A percentile compares a stretch with the other conserved stretches of the same genome.
Evolutionary conservation across 2,888 invertebrate genomes (phyloP).

Genomic region (Cephus spinipes): DNA sequence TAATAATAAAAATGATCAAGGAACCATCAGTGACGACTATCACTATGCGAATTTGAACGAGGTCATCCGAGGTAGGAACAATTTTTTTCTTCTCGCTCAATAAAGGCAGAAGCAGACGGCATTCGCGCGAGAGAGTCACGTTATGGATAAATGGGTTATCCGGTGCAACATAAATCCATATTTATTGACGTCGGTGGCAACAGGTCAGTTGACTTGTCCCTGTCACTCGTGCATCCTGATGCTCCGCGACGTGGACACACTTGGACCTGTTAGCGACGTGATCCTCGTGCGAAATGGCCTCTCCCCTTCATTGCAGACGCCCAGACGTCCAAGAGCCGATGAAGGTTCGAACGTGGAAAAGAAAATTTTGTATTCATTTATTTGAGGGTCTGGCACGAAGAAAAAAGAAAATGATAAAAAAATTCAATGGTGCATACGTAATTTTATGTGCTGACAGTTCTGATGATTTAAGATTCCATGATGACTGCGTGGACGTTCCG

Average conservation of each 20-base stretch:
- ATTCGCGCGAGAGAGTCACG: neutral
- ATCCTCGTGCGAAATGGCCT: constrained; percentile 1
- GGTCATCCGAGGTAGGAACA: neutral
- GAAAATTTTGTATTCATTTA: neutral
- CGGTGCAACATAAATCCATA: constrained; percentile 30
- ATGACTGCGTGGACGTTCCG: neutral
- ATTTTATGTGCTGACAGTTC: neutral
- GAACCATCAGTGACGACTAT: neutral
- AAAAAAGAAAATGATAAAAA: neutral
- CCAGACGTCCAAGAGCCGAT: neutral
- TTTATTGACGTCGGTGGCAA: constrained; percentile 28
- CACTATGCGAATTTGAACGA: neutral
- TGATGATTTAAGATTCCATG: neutral
- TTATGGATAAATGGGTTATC: constrained; percentile 35
- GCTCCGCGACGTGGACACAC: neutral
- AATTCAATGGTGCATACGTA: neutral
- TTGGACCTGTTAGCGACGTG: constrained; percentile 5
- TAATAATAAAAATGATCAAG: neutral
- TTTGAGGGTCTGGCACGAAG: neutral
- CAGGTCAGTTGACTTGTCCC: constrained; percentile 8
- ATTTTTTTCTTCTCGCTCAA: neutral
- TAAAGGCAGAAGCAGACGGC: neutral
- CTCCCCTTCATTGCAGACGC: neutral
- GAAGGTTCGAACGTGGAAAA: neutral
- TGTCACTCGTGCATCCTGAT: neutral